Evolutionary conservation across 2,797 vertebrate genomes (phyloP), one percentile per base, ranked within the genome.

Genomic region (Acanthopagrus latus): DNA sequence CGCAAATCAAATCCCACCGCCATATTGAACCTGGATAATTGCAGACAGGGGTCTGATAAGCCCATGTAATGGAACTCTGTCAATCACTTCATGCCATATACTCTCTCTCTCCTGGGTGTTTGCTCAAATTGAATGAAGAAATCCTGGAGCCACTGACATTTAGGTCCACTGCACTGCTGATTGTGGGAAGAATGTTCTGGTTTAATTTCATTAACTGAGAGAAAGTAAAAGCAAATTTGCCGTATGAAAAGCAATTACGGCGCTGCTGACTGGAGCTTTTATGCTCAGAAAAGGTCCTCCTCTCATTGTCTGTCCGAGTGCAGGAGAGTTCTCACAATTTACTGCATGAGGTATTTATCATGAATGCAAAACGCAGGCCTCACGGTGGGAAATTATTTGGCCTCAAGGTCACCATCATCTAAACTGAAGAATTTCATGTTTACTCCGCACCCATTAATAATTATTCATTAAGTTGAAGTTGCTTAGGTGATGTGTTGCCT

Each of bases 161-260:
- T 96, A 95, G 95, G 94, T 88, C 94, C 92, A 95, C 94, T 94
- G 94, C 94, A 91, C 95, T 91, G 81, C 97, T 93, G 94, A 96
- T 94, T 96, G 91, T 96, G 93, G 86, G 91, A 96, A 94, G 96
- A 97, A 96, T 96, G 95, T 97, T 97, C 96, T 92, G 94, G 94
- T 96, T 97, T 98, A 96, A 97, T 97, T 97, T 97, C 97, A 99
- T 99, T 98, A 97, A 95, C 95, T 94, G 92, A 83, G 91, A 95
- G 89, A 97, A 96, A 97, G 96, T 97, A 97, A 97, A 97, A 97
- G 96, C 96, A 99, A 98, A 99, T 99, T 98, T 98, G 95, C 95
- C 94, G 95, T 97, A 96, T 97, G 96, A 96, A 98, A 98, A 98
- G 97, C 97, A 98, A 99, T 99, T 98, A 98, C 94, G 95, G 94